Conservation (phyloP, 2,888 invertebrate genomes). For the Poecilobothrus nobilitatus region DNA sequence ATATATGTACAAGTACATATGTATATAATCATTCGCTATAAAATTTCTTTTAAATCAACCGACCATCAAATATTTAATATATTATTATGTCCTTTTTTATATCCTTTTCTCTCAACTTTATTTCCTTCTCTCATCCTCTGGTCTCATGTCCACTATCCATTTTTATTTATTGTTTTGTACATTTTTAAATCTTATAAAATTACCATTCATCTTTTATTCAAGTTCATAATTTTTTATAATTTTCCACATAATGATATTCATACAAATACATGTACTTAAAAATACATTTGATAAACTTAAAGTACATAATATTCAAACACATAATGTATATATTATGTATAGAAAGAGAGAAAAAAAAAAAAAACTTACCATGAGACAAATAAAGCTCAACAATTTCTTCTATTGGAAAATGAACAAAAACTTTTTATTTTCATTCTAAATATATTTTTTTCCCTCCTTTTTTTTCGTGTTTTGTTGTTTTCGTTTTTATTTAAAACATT, state of each 20-base stretch:
- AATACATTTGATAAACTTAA: too few relatives aligned
- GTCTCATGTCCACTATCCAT: too few relatives aligned
- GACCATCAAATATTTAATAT: constrained; percentile 4
- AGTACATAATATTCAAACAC: too few relatives aligned
- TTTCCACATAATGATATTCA: too few relatives aligned
- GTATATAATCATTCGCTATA: neutral
- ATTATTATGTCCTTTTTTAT: neutral
- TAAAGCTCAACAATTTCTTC: neutral
- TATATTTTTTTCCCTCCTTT: too few relatives aligned
- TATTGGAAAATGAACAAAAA: too few relatives aligned
- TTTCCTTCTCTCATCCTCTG: too few relatives aligned
- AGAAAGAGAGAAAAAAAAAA: neutral
- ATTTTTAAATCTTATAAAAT: neutral
- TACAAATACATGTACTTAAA: too few relatives aligned
- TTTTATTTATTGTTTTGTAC: too few relatives aligned
- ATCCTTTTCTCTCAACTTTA: too few relatives aligned
- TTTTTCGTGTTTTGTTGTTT: neutral
- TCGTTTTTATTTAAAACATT: neutral
- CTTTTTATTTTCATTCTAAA: too few relatives aligned
- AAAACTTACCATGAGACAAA: neutral
- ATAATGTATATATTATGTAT: too few relatives aligned
- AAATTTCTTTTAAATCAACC: constrained; percentile 2
- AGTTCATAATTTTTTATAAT: neutral
- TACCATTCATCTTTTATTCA: neutral
- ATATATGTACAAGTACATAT: neutral